A percentile compares a stretch with the other conserved stretches of the same genome.
These are phyloP conservation scores for Rhopalosiphum padi DNA, from an alignment of 1,140 invertebrate genomes.

Conservation along the genomic window DNA sequence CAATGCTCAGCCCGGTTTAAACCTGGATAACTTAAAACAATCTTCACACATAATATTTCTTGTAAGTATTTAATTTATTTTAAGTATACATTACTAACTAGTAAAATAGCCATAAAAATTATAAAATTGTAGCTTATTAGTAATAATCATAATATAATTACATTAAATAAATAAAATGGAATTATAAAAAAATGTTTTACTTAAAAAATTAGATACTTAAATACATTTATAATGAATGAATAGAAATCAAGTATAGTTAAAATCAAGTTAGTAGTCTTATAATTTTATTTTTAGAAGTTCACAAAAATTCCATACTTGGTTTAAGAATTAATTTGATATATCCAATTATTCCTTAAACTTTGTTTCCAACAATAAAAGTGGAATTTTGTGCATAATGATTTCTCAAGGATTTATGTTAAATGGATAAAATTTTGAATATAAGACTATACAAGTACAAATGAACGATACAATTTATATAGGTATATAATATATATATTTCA, in stretches of 20 bases:
- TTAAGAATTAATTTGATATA: background rate
- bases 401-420: slow-evolving; percentile 12
- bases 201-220: background rate
- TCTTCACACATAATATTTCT: background rate
- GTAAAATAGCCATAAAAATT: background rate
- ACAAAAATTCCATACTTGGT: background rate
- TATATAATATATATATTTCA: background rate
- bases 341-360: background rate
- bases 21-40: background rate
- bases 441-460: slow-evolving; percentile 4
- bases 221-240: background rate
- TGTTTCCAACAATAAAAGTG: background rate
- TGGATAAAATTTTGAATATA: background rate
- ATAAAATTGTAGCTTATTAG: no score
- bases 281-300: background rate
- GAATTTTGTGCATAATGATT: background rate
- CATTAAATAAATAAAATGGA: background rate
- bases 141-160: no score
- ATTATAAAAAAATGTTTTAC: background rate
- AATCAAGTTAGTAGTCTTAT: background rate
- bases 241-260: background rate
- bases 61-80: background rate
- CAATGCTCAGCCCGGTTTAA: background rate
- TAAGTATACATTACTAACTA: background rate
- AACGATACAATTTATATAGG: background rate